These are phyloP conservation scores for Alethe castanea DNA, from an alignment of 2,113 vertebrate species.

Conservation along the genomic window DNA sequence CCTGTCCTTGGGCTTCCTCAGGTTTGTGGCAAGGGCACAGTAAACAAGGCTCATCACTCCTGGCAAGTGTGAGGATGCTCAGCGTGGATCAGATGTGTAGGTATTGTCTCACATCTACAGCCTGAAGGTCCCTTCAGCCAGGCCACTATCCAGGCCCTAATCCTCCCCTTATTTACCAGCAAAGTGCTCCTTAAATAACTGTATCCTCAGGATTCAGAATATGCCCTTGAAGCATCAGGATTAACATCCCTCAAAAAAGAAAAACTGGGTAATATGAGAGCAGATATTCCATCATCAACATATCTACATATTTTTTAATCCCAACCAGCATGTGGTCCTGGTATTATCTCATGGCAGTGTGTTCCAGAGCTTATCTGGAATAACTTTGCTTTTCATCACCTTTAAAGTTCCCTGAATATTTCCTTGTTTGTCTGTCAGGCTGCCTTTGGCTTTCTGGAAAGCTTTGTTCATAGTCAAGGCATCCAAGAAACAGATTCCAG, in stretches of 20 bases:
- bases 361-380: constrained; percentile 46
- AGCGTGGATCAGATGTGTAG: background rate
- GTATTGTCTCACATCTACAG: background rate
- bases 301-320: constrained; percentile 49
- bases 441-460: background rate
- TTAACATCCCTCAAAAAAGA: constrained; percentile 34
- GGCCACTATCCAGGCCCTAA: background rate
- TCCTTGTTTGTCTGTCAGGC: background rate
- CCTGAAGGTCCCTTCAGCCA: background rate
- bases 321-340: background rate
- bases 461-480: background rate
- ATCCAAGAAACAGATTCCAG: background rate
- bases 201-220: background rate
- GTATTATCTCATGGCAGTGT: constrained; percentile 17
- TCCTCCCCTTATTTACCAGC: background rate
- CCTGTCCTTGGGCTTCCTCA: background rate
- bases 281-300: constrained; percentile 49
- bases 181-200: constrained; percentile 32
- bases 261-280: constrained; percentile 29
- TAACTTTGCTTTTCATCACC: constrained; percentile 48
- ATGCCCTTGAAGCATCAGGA: constrained; percentile 13
- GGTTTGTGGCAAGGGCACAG: background rate
- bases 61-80: background rate
- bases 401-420: constrained; percentile 20
- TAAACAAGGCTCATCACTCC: background rate